Conservation (phyloP, 2,888 invertebrate genomes). For the Xestia c-nigrum region DNA sequence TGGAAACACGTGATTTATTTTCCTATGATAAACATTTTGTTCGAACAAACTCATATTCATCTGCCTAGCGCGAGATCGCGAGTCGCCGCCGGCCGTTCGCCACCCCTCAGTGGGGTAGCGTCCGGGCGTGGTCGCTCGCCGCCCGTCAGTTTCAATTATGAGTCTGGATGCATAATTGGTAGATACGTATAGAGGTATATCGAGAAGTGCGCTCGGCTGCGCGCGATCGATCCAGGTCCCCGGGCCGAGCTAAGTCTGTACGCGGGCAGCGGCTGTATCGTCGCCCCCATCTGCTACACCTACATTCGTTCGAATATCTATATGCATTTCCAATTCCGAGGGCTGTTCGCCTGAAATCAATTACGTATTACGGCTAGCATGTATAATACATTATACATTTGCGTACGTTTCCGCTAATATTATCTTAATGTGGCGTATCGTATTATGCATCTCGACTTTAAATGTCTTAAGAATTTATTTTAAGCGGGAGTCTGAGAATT, state of each 20-base stretch:
- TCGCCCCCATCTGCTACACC: neutral
- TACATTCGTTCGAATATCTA: constrained; percentile 9
- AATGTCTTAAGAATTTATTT: neutral
- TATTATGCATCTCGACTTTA: neutral
- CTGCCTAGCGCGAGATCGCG: neutral
- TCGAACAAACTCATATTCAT: neutral
- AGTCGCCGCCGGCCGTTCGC: neutral
- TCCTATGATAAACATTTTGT: neutral
- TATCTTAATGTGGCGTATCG: constrained; percentile 6
- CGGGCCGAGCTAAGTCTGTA: constrained; percentile 5
- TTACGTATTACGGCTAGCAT: neutral
- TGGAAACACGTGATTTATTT: constrained; percentile 17
- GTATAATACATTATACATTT: neutral
- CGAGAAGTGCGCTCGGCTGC: constrained; percentile 18
- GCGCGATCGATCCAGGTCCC: constrained; percentile 43
- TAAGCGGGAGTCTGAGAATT: neutral
- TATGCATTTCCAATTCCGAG: constrained; percentile 8
- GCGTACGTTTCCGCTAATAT: neutral
- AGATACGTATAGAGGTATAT: constrained; percentile 1
- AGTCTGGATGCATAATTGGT: constrained; percentile 38
- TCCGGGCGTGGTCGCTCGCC: neutral
- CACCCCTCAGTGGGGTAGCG: neutral
- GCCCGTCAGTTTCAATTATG: constrained; percentile 17
- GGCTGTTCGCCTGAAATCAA: constrained; percentile 1
- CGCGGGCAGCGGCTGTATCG: constrained; percentile 9